Conservation (phyloP, 2,113 vertebrate species). For the Scatophagus argus region DNA sequence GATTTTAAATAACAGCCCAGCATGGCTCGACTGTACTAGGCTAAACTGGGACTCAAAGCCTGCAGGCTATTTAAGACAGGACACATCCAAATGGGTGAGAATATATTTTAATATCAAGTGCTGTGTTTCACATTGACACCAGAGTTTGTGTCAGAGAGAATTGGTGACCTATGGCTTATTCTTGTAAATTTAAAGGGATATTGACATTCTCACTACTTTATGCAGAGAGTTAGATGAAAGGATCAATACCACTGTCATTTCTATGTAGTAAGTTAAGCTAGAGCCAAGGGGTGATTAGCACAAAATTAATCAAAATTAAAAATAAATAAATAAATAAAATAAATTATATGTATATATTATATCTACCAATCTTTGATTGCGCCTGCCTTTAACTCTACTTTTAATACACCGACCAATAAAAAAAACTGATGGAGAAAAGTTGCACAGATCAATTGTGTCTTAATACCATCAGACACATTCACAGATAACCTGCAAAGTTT, state of each 20-base stretch:
- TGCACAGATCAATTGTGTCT: not conserved
- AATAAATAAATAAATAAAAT: no score
- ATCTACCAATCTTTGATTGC: no score
- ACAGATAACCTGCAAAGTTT: slow-evolving; percentile 14
- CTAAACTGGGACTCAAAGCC: slow-evolving; percentile 17
- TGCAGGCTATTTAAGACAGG: slow-evolving; percentile 57
- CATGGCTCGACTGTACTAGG: slow-evolving; percentile 53
- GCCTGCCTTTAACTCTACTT: not conserved
- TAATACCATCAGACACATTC: slow-evolving; percentile 2
- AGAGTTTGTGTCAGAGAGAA: not conserved
- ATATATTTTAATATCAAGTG: slow-evolving; percentile 36
- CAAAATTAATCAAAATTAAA: no score
- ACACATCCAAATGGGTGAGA: slow-evolving; percentile 25
- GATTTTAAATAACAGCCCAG: slow-evolving; percentile 72
- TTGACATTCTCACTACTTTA: not conserved
- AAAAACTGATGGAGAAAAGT: no score
- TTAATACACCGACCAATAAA: not conserved
- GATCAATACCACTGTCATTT: not conserved
- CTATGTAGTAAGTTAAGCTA: not conserved
- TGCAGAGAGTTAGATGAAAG: not conserved
- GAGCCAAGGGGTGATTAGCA: no score
- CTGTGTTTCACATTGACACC: slow-evolving; percentile 18
- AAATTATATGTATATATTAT: no score
- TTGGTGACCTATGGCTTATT: not conserved
- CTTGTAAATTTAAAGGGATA: not conserved